Base-by-base conservation (phyloP, 2,888 invertebrate species). In the Mechanitis mazaeus region DNA sequence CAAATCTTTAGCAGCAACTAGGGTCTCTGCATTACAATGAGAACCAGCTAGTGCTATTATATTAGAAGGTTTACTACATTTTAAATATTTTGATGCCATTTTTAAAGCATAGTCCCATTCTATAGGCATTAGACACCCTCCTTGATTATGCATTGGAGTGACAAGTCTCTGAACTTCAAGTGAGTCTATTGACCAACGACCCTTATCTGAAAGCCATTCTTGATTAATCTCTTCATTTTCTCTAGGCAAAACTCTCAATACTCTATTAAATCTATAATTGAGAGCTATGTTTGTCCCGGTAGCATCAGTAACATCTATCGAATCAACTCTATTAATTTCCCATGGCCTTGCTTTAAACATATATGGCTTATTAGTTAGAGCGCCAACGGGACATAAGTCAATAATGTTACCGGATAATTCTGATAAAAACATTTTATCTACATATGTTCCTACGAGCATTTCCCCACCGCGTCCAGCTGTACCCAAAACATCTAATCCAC, bases 391-490 rank as follows among this genome's bases (percentile, higher is more conserved):
- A 79, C 99, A 99, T 69, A 99, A 91, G 87, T 99, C 99, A 70
- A 99, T 98, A 55, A 99, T 94, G 79, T 99, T 99, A 42, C 99
- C 99, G 11, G 98, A 99, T 31, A 99, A 85, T 85, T 99, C 99
- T 0, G 98, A 98, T 56, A 97, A 91, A 81, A 99, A 97, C 90
- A 98, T 93, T 87, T 99, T 99, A 76, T 99, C 97, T 0, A 99
- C 97, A 75, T 99, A 99, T 0, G 99, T 99, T 45, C 99, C 99
- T 59, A 99, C 94, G 83, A 98, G 97, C 98, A 99, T 99, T 73
- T 98, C 98, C 68, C 93, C 93, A 35, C 98, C 97, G 66, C 98
- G 93, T 0, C 98, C 97, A 3, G 97, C 95, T 0, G 97, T 96
- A 53, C 99, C 94, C 65, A 99, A 90, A 81, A 98, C 97, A 77